Conservation (phyloP, 2,888 invertebrate genomes). For the Gasteruption jaculator region DNA sequence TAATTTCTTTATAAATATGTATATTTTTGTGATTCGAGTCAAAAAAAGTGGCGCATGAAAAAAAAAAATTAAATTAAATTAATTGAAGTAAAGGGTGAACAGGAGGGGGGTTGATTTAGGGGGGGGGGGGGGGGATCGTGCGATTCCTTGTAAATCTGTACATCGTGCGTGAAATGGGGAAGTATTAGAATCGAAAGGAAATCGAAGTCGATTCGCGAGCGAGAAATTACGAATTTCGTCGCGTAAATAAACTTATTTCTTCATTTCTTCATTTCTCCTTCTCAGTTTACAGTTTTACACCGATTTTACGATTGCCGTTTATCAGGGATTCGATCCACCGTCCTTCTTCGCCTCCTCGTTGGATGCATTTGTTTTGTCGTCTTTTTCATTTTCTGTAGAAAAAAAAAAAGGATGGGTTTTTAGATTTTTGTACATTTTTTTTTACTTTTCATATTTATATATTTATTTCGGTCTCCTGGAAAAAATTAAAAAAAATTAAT, state of each 20-base stretch:
- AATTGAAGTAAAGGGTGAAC: constrained; percentile 7
- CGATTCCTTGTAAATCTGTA: constrained; percentile 18
- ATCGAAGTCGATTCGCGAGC: no score
- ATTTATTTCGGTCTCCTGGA: no score
- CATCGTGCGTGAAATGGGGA: no score
- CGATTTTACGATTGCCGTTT: constrained; percentile 26
- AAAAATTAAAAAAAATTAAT: background rate
- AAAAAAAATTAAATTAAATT: constrained; percentile 22
- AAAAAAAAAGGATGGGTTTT: constrained; percentile 9
- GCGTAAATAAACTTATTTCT: background rate
- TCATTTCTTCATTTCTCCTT: no score
- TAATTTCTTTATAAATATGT: no score
- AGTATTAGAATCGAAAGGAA: no score
- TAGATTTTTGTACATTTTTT: background rate
- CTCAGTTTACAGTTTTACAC: constrained; percentile 25
- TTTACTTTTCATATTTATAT: constrained; percentile 4
- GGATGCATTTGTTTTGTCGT: constrained; percentile 58
- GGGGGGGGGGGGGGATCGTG: constrained; percentile 18
- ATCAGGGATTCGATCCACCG: constrained; percentile 64
- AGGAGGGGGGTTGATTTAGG: constrained; percentile 15
- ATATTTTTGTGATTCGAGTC: constrained; percentile 27
- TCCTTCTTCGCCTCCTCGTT: constrained; percentile 68
- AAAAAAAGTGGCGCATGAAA: constrained; percentile 36
- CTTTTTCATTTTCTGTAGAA: constrained; percentile 59
- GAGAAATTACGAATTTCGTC: background rate